These are phyloP conservation scores for Nomada fabriciana DNA, from an alignment of 2,888 invertebrate species.

Conservation along the genomic window DNA sequence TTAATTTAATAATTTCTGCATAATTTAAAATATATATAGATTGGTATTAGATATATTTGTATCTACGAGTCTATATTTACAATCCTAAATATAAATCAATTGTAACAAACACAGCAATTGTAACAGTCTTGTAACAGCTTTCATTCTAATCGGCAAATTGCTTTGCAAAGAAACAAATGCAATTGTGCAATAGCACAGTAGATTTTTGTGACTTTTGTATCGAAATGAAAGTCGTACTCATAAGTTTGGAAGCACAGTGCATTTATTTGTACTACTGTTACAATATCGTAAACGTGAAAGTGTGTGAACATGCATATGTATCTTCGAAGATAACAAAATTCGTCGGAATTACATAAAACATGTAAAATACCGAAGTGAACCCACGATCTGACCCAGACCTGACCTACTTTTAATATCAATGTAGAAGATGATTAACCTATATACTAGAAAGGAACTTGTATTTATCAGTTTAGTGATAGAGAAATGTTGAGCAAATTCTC, in stretches of 20 bases:
- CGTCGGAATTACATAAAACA: conserved; percentile 3
- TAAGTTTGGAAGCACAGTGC: not conserved
- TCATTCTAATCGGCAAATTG: too few species aligned
- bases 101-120: too few species aligned
- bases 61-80: too few species aligned
- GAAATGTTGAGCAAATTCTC: not conserved
- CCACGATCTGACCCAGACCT: conserved; percentile 30
- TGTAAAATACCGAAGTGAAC: not conserved
- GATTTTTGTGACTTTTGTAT: too few species aligned
- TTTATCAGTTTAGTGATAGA: conserved; percentile 1
- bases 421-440: not conserved
- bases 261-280: not conserved
- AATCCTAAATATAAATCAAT: too few species aligned
- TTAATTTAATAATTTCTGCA: too few species aligned
- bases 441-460: not conserved
- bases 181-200: too few species aligned
- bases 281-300: not conserved
- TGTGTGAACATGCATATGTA: not conserved
- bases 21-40: too few species aligned
- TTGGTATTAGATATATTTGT: too few species aligned
- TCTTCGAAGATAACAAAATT: not conserved
- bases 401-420: not conserved
- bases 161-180: too few species aligned
- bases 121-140: too few species aligned
- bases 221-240: too few species aligned